Conservation (phyloP, 2,113 vertebrate genomes). For the Larimichthys crocea region DNA sequence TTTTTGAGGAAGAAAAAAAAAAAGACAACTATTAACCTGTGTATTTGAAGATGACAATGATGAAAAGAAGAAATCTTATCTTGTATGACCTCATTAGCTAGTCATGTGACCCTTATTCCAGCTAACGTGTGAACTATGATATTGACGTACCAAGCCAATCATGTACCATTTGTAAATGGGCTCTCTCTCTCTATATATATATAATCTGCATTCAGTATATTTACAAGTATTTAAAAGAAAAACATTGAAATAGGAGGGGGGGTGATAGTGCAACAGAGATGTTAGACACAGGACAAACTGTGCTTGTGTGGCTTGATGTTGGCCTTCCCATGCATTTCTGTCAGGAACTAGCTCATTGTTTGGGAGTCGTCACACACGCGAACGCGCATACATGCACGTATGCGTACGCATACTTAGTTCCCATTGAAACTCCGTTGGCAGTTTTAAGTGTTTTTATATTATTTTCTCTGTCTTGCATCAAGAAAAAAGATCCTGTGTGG, state of each 20-base stretch:
- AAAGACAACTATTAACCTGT: conserved; percentile 68
- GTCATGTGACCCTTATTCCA: conserved; percentile 69
- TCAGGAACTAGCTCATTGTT: conserved; percentile 46
- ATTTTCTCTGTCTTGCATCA: conserved; percentile 86
- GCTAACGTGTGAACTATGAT: conserved; percentile 75
- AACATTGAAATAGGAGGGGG: conserved; percentile 24
- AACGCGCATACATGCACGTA: conserved; percentile 13
- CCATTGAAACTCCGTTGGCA: conserved; percentile 70
- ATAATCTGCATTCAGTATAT: conserved; percentile 75
- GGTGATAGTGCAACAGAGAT: conserved; percentile 36
- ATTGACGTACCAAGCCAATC: conserved; percentile 76
- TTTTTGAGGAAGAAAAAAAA: conserved; percentile 46
- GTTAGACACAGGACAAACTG: conserved; percentile 43
- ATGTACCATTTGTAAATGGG: conserved; percentile 72
- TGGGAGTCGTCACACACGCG: conserved; percentile 40
- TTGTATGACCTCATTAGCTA: conserved; percentile 71
- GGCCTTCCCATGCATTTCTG: conserved; percentile 55
- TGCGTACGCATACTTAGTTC: conserved; percentile 48
- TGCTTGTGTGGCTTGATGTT: conserved; percentile 36
- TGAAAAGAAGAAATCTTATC: conserved; percentile 50
- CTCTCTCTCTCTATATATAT: conserved; percentile 62
- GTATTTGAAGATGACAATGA: conserved; percentile 74
- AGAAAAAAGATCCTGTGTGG: conserved; percentile 79
- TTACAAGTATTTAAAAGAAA: conserved; percentile 73
- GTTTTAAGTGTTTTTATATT: conserved; percentile 70